These are phyloP conservation scores for Micrasema minimum DNA, from an alignment of 1,140 invertebrate genomes.

Conservation along the genomic window DNA sequence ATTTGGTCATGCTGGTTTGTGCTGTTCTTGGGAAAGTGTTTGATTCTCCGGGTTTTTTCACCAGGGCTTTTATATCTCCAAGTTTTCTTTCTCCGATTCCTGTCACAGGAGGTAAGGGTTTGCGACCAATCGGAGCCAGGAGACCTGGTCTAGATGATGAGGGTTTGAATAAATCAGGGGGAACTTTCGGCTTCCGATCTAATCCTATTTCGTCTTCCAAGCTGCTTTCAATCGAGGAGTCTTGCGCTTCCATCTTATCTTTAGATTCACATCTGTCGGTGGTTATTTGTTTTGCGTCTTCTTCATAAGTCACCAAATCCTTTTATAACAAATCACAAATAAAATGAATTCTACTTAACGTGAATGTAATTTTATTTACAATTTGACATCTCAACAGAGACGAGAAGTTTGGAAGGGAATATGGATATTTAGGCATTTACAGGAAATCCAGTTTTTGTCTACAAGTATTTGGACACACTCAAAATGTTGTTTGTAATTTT, in stretches of 20 bases:
- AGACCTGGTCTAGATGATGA: constrained; percentile 58
- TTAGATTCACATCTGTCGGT: constrained; percentile 56
- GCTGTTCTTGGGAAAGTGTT: constrained; percentile 47
- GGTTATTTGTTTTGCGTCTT: constrained; percentile 62
- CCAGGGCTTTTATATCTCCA: constrained; percentile 53
- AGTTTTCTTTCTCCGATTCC: constrained; percentile 59
- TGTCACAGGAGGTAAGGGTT: constrained; percentile 53
- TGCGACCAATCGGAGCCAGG: constrained; percentile 51
- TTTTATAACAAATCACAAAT: constrained; percentile 47
- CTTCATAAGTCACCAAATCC: constrained; percentile 65
- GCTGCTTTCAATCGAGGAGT: constrained; percentile 61
- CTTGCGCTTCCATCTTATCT: constrained; percentile 63
- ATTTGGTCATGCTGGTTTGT: constrained; percentile 36
- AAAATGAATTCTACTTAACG: too few relatives aligned
- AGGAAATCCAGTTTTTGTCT: too few relatives aligned
- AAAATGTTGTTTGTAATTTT: not conserved
- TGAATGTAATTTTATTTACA: too few relatives aligned
- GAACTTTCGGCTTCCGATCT: constrained; percentile 56
- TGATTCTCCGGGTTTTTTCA: constrained; percentile 48
- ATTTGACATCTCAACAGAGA: too few relatives aligned
- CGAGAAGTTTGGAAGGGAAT: too few relatives aligned
- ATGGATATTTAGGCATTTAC: too few relatives aligned
- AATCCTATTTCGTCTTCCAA: constrained; percentile 57
- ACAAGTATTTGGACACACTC: too few relatives aligned
- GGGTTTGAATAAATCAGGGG: constrained; percentile 51